Evolutionary conservation across 37 sponge, comb jelly and placozoan species (phyloP).

Genomic region (Cladorhizidae sp.): DNA sequence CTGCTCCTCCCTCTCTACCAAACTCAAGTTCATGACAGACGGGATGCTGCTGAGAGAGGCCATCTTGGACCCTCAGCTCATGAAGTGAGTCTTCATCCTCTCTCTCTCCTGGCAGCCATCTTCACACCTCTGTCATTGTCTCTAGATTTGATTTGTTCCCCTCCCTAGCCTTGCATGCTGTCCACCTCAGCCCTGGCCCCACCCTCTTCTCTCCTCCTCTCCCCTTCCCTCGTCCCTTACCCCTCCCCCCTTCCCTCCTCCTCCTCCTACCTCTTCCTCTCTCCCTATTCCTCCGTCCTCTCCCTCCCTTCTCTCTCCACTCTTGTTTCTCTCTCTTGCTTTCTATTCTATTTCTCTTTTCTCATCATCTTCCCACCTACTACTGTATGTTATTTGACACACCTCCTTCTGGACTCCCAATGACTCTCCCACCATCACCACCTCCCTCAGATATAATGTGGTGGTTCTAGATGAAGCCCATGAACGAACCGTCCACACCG

Average conservation of each 20-base stretch:
- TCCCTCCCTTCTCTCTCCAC: too few relatives aligned
- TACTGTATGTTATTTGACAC: too few relatives aligned
- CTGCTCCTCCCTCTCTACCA: slow-evolving; percentile 62
- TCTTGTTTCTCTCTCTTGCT: too few relatives aligned
- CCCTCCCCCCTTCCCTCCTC: not conserved
- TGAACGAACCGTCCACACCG: slow-evolving; percentile 94
- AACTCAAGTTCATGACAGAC: slow-evolving; percentile 89
- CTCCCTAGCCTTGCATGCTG: too few relatives aligned
- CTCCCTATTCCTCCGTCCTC: not conserved
- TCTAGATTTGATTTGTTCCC: too few relatives aligned
- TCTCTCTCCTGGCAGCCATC: too few relatives aligned
- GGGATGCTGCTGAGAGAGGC: slow-evolving; percentile 96
- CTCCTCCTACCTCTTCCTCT: not conserved
- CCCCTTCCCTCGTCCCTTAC: too few relatives aligned
- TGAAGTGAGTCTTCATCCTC: slow-evolving; percentile 30
- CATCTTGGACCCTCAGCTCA: slow-evolving; percentile 77
- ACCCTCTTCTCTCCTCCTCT: too few relatives aligned
- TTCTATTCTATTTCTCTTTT: too few relatives aligned
- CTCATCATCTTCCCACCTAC: too few relatives aligned
- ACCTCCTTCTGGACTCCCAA: not conserved
- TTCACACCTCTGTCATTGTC: too few relatives aligned
- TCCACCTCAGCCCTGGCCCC: too few relatives aligned
- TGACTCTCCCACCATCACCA: not conserved
- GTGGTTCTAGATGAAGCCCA: slow-evolving; percentile 96
- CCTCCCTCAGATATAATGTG: slow-evolving; percentile 60